phyloP scores from a whole-genome alignment of 2,113 vertebrate genomes.

The Rhineura floridana region DNA sequence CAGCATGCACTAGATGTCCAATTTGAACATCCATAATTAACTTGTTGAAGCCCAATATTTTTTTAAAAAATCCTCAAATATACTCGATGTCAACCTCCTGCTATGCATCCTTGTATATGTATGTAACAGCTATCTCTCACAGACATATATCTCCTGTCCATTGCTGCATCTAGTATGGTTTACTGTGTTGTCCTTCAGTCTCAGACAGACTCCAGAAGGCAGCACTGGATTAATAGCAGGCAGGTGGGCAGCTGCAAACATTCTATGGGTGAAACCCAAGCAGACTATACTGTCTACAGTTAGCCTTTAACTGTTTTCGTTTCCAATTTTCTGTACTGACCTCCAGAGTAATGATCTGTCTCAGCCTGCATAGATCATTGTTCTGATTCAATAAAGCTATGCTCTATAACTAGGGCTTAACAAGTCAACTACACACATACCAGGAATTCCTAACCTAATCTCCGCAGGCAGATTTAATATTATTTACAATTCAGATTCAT shows the following conservation, averaged over 20 bases:
- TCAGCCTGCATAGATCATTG: not conserved
- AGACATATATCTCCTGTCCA: not conserved
- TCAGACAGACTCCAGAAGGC: not conserved
- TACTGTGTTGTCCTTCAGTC: not conserved
- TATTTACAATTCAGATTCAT: not conserved
- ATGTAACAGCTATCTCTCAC: not conserved
- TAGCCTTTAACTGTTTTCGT: not conserved
- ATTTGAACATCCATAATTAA: no score
- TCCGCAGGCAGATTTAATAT: not conserved
- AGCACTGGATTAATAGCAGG: not conserved
- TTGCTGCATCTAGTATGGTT: not conserved
- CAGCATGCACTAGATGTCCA: no score
- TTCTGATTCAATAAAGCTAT: not conserved
- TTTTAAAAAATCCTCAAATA: not conserved
- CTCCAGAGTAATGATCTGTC: not conserved
- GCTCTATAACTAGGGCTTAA: not conserved
- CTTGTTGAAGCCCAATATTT: no score
- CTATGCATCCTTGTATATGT: no score
- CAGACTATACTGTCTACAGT: not conserved
- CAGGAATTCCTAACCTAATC: not conserved
- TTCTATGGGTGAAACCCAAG: not conserved
- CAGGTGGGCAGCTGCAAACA: not conserved
- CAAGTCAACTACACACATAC: not conserved
- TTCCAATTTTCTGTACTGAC: not conserved
- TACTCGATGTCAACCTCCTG: not conserved